phyloP scores from a whole-genome alignment of 2,888 invertebrate genomes.

The Archaeoteleia sp. region DNA sequence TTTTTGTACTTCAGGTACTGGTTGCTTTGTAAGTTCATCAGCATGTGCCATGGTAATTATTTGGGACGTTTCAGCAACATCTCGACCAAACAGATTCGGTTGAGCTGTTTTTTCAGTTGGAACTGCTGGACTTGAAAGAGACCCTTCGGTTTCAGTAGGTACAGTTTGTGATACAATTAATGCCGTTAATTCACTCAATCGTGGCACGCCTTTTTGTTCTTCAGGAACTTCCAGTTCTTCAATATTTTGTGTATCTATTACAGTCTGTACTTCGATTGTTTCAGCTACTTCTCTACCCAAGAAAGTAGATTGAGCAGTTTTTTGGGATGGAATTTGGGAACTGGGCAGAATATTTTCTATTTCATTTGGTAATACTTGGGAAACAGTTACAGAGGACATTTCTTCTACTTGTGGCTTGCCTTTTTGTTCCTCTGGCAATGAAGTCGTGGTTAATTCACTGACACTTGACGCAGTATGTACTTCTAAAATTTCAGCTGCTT shows the following conservation, averaged over 20 bases:
- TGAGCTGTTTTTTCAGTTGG: conserved; percentile 64
- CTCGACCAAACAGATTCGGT: conserved; percentile 56
- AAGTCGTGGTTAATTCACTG: conserved; percentile 58
- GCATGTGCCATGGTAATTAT: conserved; percentile 60
- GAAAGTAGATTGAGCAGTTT: conserved; percentile 69
- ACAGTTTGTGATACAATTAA: conserved; percentile 54
- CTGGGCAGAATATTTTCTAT: conserved; percentile 36
- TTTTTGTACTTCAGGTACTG: conserved; percentile 57
- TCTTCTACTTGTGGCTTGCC: conserved; percentile 62
- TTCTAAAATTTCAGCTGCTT: conserved; percentile 65
- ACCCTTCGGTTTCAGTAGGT: conserved; percentile 59
- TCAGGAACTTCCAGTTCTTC: conserved; percentile 37
- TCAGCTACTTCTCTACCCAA: conserved; percentile 66
- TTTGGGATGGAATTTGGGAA: conserved; percentile 58
- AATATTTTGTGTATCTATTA: conserved; percentile 44
- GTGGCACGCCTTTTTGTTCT: conserved; percentile 54
- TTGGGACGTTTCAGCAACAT: conserved; percentile 73
- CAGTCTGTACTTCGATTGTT: conserved; percentile 56
- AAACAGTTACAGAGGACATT: conserved; percentile 60
- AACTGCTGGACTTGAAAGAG: conserved; percentile 51
- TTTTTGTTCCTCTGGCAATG: conserved; percentile 57
- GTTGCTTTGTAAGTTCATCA: conserved; percentile 57
- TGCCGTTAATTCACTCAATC: conserved; percentile 60
- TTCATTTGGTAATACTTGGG: conserved; percentile 58
- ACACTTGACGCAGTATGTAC: conserved; percentile 59